Evolutionary conservation across 2,113 vertebrate species (phyloP).

Genomic region (Fregata magnificens): DNA sequence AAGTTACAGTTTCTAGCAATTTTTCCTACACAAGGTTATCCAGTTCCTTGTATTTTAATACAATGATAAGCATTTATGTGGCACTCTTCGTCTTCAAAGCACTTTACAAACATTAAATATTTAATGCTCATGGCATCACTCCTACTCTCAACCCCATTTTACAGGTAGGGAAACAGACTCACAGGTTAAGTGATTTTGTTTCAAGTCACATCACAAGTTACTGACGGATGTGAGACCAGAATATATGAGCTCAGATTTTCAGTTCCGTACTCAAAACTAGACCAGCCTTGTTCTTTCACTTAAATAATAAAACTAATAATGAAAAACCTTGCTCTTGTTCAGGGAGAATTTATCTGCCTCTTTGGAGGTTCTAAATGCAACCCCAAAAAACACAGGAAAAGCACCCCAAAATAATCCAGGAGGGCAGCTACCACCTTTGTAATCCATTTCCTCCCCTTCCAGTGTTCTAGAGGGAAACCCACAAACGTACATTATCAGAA

Average conservation of each 20-base stretch:
- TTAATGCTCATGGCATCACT: conserved; percentile 30
- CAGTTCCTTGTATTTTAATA: neutral
- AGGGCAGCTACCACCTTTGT: neutral
- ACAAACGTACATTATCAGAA: neutral
- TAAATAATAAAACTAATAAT: neutral
- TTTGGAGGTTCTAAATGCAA: neutral
- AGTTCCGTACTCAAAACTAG: neutral
- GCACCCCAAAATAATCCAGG: neutral
- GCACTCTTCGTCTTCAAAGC: conserved; percentile 34
- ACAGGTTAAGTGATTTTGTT: conserved; percentile 62
- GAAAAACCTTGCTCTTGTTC: neutral
- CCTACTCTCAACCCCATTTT: conserved; percentile 25
- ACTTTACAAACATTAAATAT: conserved; percentile 53
- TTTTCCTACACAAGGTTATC: neutral
- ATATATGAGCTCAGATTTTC: conserved; percentile 9
- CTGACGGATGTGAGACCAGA: conserved; percentile 2
- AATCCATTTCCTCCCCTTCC: neutral
- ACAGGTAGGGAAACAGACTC: conserved; percentile 17
- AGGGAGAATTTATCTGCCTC: neutral
- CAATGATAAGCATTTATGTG: conserved; percentile 7
- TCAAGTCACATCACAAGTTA: conserved; percentile 56
- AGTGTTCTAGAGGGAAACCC: neutral
- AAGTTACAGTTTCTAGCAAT: neutral
- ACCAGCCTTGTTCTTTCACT: neutral
- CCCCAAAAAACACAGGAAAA: neutral